Conservation (phyloP, 1,140 invertebrate genomes). For the Akabosia matsudoensis region DNA sequence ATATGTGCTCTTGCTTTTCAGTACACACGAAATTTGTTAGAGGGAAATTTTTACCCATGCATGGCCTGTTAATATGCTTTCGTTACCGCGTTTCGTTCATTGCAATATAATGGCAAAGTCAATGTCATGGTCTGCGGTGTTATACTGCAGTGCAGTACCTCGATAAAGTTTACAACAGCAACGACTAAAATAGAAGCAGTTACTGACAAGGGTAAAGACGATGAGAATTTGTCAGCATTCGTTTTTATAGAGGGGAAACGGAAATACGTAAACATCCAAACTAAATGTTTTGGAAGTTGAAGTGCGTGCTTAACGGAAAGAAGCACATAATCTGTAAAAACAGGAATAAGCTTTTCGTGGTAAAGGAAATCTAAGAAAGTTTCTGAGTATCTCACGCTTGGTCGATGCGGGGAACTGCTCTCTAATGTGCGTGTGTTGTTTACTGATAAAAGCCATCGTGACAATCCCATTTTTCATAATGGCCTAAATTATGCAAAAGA, state of each 20-base stretch:
- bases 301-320: not conserved
- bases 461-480: too few species aligned
- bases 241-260: too few species aligned
- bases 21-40: too few species aligned
- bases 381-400: not conserved
- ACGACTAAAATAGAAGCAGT: too few species aligned
- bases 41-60: too few species aligned
- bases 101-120: too few species aligned
- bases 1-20: too few species aligned
- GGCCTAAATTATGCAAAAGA: too few species aligned
- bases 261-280: not conserved
- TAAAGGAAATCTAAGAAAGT: not conserved
- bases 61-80: too few species aligned
- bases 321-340: not conserved
- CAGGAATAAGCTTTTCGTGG: not conserved
- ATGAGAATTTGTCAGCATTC: too few species aligned
- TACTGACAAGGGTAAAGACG: not conserved
- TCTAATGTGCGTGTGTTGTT: not conserved
- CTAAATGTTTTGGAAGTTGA: not conserved
- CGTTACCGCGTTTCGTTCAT: too few species aligned
- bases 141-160: not conserved
- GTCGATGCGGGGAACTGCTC: not conserved
- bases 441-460: not conserved
- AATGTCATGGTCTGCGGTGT: not conserved
- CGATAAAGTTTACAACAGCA: too few species aligned